Percentiles rank a stretch among this genome's conserved stretches.
Evolutionary conservation across 2,797 vertebrate species (phyloP).

Genomic region (Serranus cabrilla): DNA sequence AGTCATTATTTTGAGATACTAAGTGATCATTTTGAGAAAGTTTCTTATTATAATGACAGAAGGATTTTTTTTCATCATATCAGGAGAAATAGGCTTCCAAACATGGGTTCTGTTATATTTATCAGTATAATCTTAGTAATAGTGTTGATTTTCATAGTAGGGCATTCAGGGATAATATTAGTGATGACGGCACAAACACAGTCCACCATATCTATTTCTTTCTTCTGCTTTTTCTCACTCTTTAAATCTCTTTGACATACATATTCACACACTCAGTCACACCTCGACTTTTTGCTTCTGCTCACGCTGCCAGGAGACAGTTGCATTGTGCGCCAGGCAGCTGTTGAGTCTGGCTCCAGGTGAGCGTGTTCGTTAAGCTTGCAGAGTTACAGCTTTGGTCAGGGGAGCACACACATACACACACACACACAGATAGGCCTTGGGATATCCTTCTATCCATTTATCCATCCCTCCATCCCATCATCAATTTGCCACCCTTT

Average conservation of each 20-base stretch:
- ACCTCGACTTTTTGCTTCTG: conserved; percentile 44
- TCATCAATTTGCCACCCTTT: conserved; percentile 55
- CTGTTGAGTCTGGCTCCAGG: conserved; percentile 84
- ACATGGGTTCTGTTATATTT: background rate
- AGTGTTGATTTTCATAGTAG: conserved; percentile 9
- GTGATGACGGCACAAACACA: background rate
- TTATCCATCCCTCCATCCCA: conserved; percentile 38
- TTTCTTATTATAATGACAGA: no score
- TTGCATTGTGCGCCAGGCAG: conserved; percentile 72
- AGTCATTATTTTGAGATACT: no score
- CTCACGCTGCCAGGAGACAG: conserved; percentile 61
- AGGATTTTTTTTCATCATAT: no score
- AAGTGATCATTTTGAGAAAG: no score
- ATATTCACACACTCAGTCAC: conserved; percentile 48
- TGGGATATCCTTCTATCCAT: conserved; percentile 43
- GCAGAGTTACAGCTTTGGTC: conserved; percentile 56
- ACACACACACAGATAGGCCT: conserved; percentile 25
- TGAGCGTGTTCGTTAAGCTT: conserved; percentile 74
- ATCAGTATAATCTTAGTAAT: background rate
- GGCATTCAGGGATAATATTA: background rate
- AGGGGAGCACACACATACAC: conserved; percentile 21
- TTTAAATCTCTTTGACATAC: conserved; percentile 32
- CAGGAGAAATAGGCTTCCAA: no score
- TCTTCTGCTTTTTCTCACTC: conserved; percentile 5
- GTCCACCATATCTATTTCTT: background rate